Evolutionary conservation across 2,888 invertebrate genomes (phyloP).

Genomic region (Caenorhabditis doughertyi): DNA sequence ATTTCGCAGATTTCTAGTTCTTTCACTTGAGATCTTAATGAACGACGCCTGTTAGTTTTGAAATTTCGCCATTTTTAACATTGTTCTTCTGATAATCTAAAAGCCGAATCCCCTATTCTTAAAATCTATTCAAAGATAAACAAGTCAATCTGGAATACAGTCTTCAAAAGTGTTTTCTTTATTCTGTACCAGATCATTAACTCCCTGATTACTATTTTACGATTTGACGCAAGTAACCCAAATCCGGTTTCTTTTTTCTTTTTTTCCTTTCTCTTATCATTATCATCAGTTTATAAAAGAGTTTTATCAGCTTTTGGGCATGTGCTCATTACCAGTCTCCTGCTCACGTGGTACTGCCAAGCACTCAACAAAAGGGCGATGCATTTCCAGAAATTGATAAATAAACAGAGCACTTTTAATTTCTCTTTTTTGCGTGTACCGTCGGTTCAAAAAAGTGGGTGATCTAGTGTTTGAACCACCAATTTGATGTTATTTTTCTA

Average conservation of each 20-base stretch:
- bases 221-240: constrained; percentile 40
- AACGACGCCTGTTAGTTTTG: too few relatives aligned
- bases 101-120: too few relatives aligned
- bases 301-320: constrained; percentile 27
- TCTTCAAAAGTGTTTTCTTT: background rate
- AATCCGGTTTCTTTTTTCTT: constrained; percentile 45
- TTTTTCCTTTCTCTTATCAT: constrained; percentile 18
- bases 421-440: background rate
- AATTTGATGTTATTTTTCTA: too few relatives aligned
- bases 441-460: too few relatives aligned
- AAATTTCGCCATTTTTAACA: too few relatives aligned
- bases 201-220: constrained; percentile 19
- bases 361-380: constrained; percentile 19
- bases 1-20: too few relatives aligned
- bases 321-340: constrained; percentile 19
- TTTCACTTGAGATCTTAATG: too few relatives aligned
- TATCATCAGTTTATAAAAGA: background rate
- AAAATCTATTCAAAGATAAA: background rate
- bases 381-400: constrained; percentile 17
- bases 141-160: constrained; percentile 7
- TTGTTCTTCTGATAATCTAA: too few relatives aligned
- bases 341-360: constrained; percentile 35
- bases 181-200: constrained; percentile 43
- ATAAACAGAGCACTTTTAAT: constrained; percentile 13
- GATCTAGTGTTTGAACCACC: too few relatives aligned